A percentile compares a stretch with the other conserved stretches of the same genome.
Evolutionary conservation across 1,140 invertebrate genomes (phyloP).

Genomic region (roundworm (Caenorhabditis elegans)): WBcel235 BX284603.4:7780501-7781000

Average conservation of each 20-base stretch:
- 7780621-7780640: background rate
- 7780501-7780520: too few relatives aligned
- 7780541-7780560: too few relatives aligned
- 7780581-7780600: background rate
- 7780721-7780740: background rate
- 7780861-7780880: background rate
- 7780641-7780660: background rate
- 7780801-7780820: too few relatives aligned
- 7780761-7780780: background rate
- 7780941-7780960: slow-evolving; percentile 26
- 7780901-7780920: slow-evolving; percentile 15
- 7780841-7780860: background rate
- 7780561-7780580: background rate
- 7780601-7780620: slow-evolving; percentile 6
- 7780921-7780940: slow-evolving; percentile 3
- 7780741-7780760: background rate
- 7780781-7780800: background rate
- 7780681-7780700: background rate
- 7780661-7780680: background rate
- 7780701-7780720: background rate
- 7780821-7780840: background rate
- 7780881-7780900: too few relatives aligned
- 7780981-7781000: background rate
- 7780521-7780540: too few relatives aligned
- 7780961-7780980: background rate